Evolutionary conservation across 1,140 invertebrate genomes (phyloP).

Genomic region (Hyles euphorbiae): DNA sequence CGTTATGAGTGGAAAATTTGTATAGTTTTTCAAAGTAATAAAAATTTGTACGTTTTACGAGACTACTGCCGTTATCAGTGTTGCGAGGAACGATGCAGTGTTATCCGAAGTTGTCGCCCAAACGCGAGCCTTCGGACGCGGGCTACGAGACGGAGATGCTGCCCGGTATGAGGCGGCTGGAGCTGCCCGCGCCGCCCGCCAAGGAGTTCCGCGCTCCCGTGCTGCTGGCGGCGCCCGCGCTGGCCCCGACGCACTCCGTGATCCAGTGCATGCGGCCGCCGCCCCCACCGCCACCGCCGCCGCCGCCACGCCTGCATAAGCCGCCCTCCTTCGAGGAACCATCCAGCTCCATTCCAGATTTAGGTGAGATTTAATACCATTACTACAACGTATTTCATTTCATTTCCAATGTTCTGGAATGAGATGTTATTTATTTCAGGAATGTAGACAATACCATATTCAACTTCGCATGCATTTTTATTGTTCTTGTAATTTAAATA

Average conservation of each 20-base stretch:
- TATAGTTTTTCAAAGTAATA: constrained; percentile 16
- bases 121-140: constrained; percentile 53
- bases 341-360: constrained; percentile 88
- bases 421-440: neutral
- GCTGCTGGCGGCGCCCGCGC: constrained; percentile 60
- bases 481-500: no score
- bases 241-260: constrained; percentile 60
- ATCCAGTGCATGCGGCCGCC: constrained; percentile 77
- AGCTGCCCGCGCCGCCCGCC: constrained; percentile 66
- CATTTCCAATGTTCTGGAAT: constrained; percentile 1
- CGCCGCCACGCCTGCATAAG: constrained; percentile 59
- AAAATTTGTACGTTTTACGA: constrained; percentile 14
- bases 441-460: no score
- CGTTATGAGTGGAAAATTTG: constrained; percentile 23
- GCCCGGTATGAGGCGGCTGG: constrained; percentile 53
- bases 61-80: constrained; percentile 24
- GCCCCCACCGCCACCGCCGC: constrained; percentile 76
- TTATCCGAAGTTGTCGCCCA: constrained; percentile 61
- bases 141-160: constrained; percentile 58
- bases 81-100: constrained; percentile 59
- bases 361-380: constrained; percentile 79
- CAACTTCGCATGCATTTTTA: no score
- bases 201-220: constrained; percentile 68
- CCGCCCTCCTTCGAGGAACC: constrained; percentile 81
- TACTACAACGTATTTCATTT: constrained; percentile 1